Conservation (phyloP, 2,113 vertebrate genomes). For the Phyllostomus discolor region DNA sequence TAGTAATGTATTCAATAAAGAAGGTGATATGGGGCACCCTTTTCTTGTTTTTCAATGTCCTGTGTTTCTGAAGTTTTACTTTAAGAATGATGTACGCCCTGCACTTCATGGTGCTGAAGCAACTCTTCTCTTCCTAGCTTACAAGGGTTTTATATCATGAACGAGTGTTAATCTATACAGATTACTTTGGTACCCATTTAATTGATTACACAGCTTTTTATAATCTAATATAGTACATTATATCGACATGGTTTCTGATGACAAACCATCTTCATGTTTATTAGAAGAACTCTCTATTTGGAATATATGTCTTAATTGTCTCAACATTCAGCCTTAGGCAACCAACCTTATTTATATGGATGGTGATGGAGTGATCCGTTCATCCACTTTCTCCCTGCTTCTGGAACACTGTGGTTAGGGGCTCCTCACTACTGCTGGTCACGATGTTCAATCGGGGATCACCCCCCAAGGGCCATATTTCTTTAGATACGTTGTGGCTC, state of each 20-base stretch:
- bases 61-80: neutral
- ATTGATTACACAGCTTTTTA: neutral
- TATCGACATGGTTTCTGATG: neutral
- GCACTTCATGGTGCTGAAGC: neutral
- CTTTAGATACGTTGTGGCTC: neutral
- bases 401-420: too few relatives aligned
- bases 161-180: neutral
- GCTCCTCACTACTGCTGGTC: rapidly evolving
- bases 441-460: neutral
- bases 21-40: neutral
- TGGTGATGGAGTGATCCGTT: neutral
- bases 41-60: neutral
- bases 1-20: neutral
- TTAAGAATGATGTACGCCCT: neutral
- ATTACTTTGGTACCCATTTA: neutral
- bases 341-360: neutral
- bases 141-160: neutral
- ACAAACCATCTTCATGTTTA: neutral
- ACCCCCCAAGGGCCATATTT: neutral
- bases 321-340: neutral
- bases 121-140: neutral
- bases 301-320: neutral
- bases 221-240: neutral
- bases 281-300: neutral
- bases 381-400: neutral